Evolutionary conservation across 2,113 vertebrate species (phyloP), one percentile per base, ranked within the genome.

Genomic region (Sinocyclocheilus anshuiensis): DNA sequence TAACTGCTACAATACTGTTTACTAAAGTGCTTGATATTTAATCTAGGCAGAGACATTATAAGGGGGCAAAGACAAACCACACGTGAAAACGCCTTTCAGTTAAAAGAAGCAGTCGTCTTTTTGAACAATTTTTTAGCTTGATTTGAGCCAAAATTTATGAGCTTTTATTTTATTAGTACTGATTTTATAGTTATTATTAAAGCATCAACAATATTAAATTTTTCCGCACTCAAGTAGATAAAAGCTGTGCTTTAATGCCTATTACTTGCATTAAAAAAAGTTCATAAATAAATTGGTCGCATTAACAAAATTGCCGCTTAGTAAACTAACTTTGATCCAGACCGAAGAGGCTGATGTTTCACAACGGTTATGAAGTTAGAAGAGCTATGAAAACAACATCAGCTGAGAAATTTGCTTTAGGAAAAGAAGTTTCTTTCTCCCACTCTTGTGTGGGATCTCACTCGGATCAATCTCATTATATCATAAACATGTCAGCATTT

Each of bases 401-500:
- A 81, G 71, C 39, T 13, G 36, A 22, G 69, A 18, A 39, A 67
- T 59, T 76, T 9, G 4, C 36, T 67, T 61, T 61, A 12, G 42
- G 3, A 20, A 55, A 33, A 22, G 16, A 12, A 57, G 50, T 89
- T 81, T 81, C 10, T 33, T 50, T 83, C 16, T 83, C 48, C 57
- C 86, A 42, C 29, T 72, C 45, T 33, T 80, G 39, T 84, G 86
- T 85, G 83, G 77, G 76, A 67, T 84, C n/a, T 48, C 48, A 42
- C 75, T 1, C 45, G 57, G 55, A 65, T 59, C 39, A 29, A 69
- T 77, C 82, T 84, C 81, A 84, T 75, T 84, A 86, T 81, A 69
- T 86, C 57, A 12, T 89, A 86, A 89, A 89, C 76, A n/a, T 71
- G 85, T 86, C 69, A 84, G 59, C 61, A 48, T 50, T 81, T 33